Evolutionary conservation across 2,888 invertebrate genomes (phyloP).

Genomic region (Hecatera dysodea): DNA sequence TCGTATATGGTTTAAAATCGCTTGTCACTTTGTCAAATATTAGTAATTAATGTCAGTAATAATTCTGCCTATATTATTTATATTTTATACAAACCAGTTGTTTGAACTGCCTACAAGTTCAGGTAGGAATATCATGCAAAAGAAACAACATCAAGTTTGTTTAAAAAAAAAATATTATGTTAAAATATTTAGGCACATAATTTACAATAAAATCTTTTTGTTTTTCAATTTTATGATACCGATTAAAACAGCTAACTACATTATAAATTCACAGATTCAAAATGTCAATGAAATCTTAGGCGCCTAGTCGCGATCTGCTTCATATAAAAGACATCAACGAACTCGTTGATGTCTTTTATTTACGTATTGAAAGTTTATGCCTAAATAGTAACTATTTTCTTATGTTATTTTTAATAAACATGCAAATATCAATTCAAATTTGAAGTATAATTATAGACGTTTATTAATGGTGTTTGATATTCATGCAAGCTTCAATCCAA

Average conservation of each 20-base stretch:
- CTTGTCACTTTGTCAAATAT: too few relatives aligned
- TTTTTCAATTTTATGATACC: too few relatives aligned
- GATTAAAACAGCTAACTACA: too few relatives aligned
- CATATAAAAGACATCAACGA: conserved; percentile 74
- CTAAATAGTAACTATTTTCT: neutral
- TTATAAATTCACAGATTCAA: neutral
- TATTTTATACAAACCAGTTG: too few relatives aligned
- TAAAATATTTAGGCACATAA: too few relatives aligned
- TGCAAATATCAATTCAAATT: neutral
- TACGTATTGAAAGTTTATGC: neutral
- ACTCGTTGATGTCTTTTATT: neutral
- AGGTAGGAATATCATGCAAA: neutral
- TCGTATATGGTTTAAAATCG: too few relatives aligned
- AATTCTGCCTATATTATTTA: too few relatives aligned
- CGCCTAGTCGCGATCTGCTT: neutral
- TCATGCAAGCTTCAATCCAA: conserved; percentile 16
- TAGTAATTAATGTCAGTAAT: too few relatives aligned
- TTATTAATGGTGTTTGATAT: neutral
- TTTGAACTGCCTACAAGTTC: too few relatives aligned
- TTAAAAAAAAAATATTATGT: neutral
- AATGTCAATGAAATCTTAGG: neutral
- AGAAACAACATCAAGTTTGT: neutral
- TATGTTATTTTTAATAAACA: neutral
- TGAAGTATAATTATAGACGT: neutral
- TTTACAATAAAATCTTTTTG: too few relatives aligned